Base-by-base conservation (phyloP, 1,140 invertebrate species). In the Chironomus striatipennis region DNA sequence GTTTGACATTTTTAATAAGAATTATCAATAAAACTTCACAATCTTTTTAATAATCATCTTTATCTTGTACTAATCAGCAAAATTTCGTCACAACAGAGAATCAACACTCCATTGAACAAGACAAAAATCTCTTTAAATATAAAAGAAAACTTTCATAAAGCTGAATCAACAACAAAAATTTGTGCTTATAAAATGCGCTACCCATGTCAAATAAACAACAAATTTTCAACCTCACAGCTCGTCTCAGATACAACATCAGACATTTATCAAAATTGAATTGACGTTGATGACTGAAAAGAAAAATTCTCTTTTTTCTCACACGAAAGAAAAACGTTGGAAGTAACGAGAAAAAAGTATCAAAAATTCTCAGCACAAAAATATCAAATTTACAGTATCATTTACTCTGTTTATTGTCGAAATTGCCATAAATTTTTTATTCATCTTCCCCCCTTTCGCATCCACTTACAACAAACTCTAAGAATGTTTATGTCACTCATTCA, bases 341-440 rank as follows among this genome's bases (percentile, higher is more conserved):
- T 7, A 57, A 10, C n/a, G 12, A 57, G 4, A 57, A n/a, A 57
- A 57, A 57, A 57, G n/a, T 57, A 34, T 34, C 24, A 34, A n/a
- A 57, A 57, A 57, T 57, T 57, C 47, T 57, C 47, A 57, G 47
- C 47, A 57, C 47, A 57, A 57, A 57, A 15, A 15, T 57, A 57
- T 57, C 47, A 57, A 57, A 57, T 57, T 57, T 57, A 57, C 47
- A 57, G 47, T 57, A 57, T 57, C 47, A 57, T 57, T 57, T 57
- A 57, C 47, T 57, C 47, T 57, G 47, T 57, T 57, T 57, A 57
- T 57, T 57, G 47, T 57, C 12, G 47, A 57, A 57, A 57, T 57
- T 57, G 47, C 47, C 47, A 57, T 57, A 57, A 57, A 57, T 57
- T 57, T 34, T 34, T 34, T 34, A 34, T 34, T 34, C 24, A 34